Base-by-base conservation (phyloP, 2,797 vertebrate species). In the Falco naumanni region DNA sequence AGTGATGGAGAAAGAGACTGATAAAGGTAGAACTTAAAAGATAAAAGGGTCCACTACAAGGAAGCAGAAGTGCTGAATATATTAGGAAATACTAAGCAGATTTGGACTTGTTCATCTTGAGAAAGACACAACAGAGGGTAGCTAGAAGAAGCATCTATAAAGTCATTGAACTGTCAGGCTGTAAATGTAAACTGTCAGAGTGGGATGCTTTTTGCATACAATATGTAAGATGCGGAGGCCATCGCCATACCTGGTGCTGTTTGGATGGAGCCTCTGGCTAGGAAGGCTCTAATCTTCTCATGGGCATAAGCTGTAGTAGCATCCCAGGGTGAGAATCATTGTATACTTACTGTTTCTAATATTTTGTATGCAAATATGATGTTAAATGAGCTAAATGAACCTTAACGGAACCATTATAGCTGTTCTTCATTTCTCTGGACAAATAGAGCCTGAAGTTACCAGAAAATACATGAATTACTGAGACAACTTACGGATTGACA, bases 21-120 rank as follows among this genome's bases (percentile, higher is more conserved):
- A 98, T 56, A 98, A 97, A 98, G 99, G 99, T 99, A 98, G 87
- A 82, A 77, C 25, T 24, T 91, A 54, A 48, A 79, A 51, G 64
- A 82, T 79, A 69, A 81, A 88, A 18, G 39, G 21, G 5, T 56
- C 19, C 25, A 7, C 45, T 75, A n/a, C 12, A 34, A 61, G 7
- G n/a, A 89, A 89, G 26, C 47, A 70, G 57, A 68, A 84, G 19
- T 48, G 19, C 11, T 4, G 10, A 59, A 24, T 83, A 16, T 20
- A 4, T 69, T 77, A 56, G 51, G 54, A 92, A 85, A 48, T 41
- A 48, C 33, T 48, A 11, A 76, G 22, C 29, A 84, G 34, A 57
- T 59, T 54, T 92, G 70, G 13, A 41, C 66, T 66, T 82, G 41
- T 76, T 75, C 17, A 22, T 84, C 56, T 48, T 90, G 64, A 72